Conservation (phyloP, 2,113 vertebrate genomes). For the Brachypodius melanocephalos region DNA sequence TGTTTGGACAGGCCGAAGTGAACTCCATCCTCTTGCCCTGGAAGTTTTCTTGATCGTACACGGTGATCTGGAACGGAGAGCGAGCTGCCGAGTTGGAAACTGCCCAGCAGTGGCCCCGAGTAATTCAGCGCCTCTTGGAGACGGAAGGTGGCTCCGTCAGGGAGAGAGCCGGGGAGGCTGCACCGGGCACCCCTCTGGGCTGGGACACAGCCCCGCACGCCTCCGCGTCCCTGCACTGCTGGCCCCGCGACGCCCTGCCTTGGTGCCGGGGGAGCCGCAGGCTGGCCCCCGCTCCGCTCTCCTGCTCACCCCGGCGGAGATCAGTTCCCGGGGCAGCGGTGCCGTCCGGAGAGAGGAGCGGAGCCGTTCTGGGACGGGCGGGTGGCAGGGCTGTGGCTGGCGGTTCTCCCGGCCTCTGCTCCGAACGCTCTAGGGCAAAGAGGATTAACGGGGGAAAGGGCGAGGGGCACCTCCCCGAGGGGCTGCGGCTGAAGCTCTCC, state of each 20-base stretch:
- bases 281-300: slow-evolving; percentile 30
- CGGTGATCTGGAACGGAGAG: slow-evolving; percentile 81
- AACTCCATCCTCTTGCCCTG: slow-evolving; percentile 94
- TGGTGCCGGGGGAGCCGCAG: background rate
- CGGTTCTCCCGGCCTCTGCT: slow-evolving; percentile 52
- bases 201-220: background rate
- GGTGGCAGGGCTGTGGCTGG: slow-evolving; percentile 50
- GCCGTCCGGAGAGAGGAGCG: slow-evolving; percentile 36
- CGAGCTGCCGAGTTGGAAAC: background rate
- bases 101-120: background rate
- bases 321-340: slow-evolving; percentile 33
- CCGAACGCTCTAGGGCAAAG: slow-evolving; percentile 61
- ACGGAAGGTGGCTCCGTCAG: background rate
- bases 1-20: slow-evolving; percentile 87
- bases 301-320: slow-evolving; percentile 45
- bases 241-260: background rate
- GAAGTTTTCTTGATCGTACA: slow-evolving; percentile 95
- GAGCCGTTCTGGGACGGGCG: slow-evolving; percentile 20
- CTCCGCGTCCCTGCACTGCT: slow-evolving; percentile 15
- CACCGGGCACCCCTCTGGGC: background rate
- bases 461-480: background rate
- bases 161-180: background rate
- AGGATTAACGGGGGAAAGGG: slow-evolving; percentile 44
- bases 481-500: background rate
- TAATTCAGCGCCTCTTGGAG: background rate